These are phyloP conservation scores for Penaeus monodon DNA, from an alignment of 2,888 invertebrate genomes.

Conservation along the genomic window DNA sequence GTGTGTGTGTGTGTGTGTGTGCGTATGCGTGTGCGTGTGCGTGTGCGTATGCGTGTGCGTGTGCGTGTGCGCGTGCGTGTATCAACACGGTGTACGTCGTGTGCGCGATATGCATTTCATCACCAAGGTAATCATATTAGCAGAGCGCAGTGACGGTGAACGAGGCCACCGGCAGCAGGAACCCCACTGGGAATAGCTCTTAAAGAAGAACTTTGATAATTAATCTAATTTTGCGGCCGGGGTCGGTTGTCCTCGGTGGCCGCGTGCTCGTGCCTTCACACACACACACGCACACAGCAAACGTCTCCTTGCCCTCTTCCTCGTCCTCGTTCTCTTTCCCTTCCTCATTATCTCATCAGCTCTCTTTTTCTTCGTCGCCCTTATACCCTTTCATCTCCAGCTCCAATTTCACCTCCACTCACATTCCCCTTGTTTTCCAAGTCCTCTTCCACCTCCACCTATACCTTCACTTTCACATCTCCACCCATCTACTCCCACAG, in stretches of 20 bases:
- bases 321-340: not conserved
- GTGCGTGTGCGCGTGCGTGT: no score
- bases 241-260: not conserved
- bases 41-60: no score
- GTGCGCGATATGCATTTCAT: no score
- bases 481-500: not conserved
- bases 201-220: slow-evolving; percentile 2
- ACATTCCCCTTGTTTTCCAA: not conserved
- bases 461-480: no score
- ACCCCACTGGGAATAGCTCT: no score
- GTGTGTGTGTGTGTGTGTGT: no score
- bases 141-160: no score
- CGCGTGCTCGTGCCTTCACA: not conserved
- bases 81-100: no score
- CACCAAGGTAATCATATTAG: no score
- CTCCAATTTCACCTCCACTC: no score
- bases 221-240: slow-evolving; percentile 14
- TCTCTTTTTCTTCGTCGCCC: not conserved
- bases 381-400: not conserved
- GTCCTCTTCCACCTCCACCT: not conserved
- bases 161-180: no score
- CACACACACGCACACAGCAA: not conserved
- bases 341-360: not conserved
- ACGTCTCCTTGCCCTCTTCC: not conserved
- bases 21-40: no score